Percentiles rank a stretch among this genome's conserved stretches.
Evolutionary conservation across 1,140 invertebrate species (phyloP).

Genomic region (Drosophila tropicalis): DNA sequence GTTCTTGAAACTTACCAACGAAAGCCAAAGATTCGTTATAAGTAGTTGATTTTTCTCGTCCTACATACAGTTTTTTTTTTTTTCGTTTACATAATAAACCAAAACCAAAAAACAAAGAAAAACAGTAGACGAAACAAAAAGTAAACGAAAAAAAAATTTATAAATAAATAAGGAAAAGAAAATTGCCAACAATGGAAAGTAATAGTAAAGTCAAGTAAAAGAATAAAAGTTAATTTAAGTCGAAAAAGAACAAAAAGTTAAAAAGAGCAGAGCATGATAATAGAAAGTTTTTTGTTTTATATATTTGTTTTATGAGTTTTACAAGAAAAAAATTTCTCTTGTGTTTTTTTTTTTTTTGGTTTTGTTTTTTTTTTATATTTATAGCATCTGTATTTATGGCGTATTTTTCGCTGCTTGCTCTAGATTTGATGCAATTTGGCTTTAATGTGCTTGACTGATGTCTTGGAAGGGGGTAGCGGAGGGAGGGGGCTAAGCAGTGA

Average conservation of each 20-base stretch:
- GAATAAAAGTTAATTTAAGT: constrained; percentile 61
- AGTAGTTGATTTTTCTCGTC: constrained; percentile 94
- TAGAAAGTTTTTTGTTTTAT: constrained; percentile 75
- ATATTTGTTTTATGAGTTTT: constrained; percentile 77
- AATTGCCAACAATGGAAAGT: constrained; percentile 40
- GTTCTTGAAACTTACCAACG: constrained; percentile 91
- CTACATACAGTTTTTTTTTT: constrained; percentile 84
- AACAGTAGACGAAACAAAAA: constrained; percentile 38
- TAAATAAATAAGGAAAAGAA: constrained; percentile 45
- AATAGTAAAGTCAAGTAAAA: constrained; percentile 42
- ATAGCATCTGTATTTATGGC: constrained; percentile 57
- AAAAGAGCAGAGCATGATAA: constrained; percentile 81
- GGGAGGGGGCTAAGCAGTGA: not conserved
- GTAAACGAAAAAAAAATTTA: constrained; percentile 28
- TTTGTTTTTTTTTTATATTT: constrained; percentile 43
- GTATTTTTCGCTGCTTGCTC: constrained; percentile 39
- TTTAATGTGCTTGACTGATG: constrained; percentile 50
- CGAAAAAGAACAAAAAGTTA: constrained; percentile 56
- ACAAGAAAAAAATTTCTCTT: constrained; percentile 39
- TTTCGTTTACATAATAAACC: constrained; percentile 56
- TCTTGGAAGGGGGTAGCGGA: too few relatives aligned
- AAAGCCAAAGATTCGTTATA: constrained; percentile 93
- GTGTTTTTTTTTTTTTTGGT: constrained; percentile 33
- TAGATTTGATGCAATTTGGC: constrained; percentile 42
- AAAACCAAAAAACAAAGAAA: constrained; percentile 43